Conservation (phyloP, 2,113 vertebrate genomes). For the Serranochromis macrocephalus region DNA sequence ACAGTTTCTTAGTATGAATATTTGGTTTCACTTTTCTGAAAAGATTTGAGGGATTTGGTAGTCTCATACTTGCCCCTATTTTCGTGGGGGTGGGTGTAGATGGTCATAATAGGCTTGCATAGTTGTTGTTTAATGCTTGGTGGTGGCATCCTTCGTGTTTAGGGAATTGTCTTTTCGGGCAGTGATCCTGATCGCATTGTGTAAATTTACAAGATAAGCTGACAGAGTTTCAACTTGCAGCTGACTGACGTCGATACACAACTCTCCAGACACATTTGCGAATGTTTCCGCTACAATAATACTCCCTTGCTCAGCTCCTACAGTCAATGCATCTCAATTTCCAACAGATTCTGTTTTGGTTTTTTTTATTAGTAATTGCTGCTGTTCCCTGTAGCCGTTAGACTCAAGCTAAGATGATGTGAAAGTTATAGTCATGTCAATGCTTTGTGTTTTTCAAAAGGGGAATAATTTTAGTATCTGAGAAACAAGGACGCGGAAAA, state of each 20-base stretch:
- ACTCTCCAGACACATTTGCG: background rate
- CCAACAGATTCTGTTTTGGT: fast-evolving
- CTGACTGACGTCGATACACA: background rate
- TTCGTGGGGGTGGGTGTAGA: fast-evolving
- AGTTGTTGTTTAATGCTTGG: background rate
- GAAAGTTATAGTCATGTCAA: background rate
- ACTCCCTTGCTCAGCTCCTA: background rate
- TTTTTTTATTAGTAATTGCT: background rate
- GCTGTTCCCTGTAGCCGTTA: background rate
- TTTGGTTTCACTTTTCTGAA: background rate
- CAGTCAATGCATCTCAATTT: background rate
- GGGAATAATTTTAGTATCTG: background rate
- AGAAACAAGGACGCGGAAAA: background rate
- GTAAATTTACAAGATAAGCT: background rate
- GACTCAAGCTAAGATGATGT: background rate
- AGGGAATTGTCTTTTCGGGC: background rate
- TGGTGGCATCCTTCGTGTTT: background rate
- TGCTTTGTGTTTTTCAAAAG: background rate
- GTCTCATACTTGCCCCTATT: background rate
- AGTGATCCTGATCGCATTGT: background rate
- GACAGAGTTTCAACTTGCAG: background rate
- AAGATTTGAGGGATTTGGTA: background rate
- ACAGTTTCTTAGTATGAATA: background rate
- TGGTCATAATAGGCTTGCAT: background rate
- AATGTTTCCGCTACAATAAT: background rate